Conservation (phyloP, 2,888 invertebrate genomes). For the Pseudococcus jackbeardsleyi region DNA sequence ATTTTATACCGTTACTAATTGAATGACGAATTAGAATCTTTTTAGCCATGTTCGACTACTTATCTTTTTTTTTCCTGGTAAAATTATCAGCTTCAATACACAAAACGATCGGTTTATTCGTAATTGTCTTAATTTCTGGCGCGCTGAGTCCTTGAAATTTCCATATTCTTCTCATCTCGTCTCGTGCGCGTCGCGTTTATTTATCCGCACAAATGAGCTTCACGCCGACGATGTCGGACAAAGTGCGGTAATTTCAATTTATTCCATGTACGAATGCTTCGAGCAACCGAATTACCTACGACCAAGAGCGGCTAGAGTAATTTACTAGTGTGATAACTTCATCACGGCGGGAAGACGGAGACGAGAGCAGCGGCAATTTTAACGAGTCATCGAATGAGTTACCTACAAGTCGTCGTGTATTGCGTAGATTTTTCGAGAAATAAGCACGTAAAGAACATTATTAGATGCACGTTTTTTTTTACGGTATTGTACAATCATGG, state of each 20-base stretch:
- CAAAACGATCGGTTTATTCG: not conserved
- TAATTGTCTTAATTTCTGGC: not conserved
- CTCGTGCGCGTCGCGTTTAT: not conserved
- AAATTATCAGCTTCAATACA: not conserved
- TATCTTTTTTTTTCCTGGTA: not conserved
- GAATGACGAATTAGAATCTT: no score
- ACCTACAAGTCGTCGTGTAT: not conserved
- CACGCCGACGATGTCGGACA: not conserved
- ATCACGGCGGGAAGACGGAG: not conserved
- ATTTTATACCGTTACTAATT: no score
- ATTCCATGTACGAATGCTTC: not conserved
- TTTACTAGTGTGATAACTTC: not conserved
- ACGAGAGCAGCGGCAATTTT: not conserved
- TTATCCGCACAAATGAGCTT: constrained; percentile 2
- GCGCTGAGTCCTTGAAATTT: not conserved
- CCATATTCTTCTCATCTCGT: not conserved
- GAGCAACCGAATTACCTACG: not conserved
- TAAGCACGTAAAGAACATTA: not conserved
- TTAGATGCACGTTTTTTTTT: no score
- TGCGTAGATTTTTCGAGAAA: not conserved
- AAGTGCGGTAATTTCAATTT: not conserved
- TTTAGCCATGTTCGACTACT: no score
- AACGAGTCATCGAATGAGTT: not conserved
- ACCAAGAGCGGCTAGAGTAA: not conserved
- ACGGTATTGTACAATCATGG: no score